These are phyloP conservation scores for Anastatus disparis DNA, from an alignment of 1,140 invertebrate species.

Conservation along the genomic window DNA sequence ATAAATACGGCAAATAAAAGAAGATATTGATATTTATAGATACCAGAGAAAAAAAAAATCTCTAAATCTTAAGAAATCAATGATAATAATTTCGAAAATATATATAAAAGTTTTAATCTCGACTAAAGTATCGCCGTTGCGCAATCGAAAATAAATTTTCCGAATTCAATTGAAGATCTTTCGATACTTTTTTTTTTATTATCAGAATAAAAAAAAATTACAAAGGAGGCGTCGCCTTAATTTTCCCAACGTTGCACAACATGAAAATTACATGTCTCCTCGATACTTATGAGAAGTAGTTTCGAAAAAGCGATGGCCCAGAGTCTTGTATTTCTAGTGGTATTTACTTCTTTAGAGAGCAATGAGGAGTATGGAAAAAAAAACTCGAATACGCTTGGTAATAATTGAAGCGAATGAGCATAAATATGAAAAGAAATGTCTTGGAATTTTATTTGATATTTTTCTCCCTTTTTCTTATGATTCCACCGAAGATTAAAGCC, in stretches of 20 bases:
- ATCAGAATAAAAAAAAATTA: neutral
- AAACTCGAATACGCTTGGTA: no score
- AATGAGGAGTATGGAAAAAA: no score
- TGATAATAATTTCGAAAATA: no score
- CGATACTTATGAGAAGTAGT: slow-evolving; percentile 27
- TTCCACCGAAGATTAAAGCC: no score
- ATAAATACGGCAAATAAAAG: no score
- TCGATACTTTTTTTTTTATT: slow-evolving; percentile 7
- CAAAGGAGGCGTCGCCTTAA: slow-evolving; percentile 34
- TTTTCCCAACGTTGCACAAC: slow-evolving; percentile 19
- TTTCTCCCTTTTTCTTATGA: no score
- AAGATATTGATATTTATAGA: no score
- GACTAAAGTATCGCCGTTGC: neutral
- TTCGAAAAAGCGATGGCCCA: neutral
- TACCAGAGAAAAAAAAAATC: no score
- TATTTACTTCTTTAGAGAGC: no score
- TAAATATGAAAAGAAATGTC: slow-evolving; percentile 42
- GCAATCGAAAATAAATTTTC: slow-evolving; percentile 16
- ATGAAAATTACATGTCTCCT: slow-evolving; percentile 25
- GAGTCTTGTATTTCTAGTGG: neutral
- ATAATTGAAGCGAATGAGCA: slow-evolving; percentile 41
- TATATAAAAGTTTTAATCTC: no score
- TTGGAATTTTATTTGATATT: slow-evolving; percentile 37
- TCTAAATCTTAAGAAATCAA: no score
- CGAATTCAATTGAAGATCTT: slow-evolving; percentile 21